Evolutionary conservation across 2,797 vertebrate genomes (phyloP).

Genomic region (Pipistrellus nathusii): DNA sequence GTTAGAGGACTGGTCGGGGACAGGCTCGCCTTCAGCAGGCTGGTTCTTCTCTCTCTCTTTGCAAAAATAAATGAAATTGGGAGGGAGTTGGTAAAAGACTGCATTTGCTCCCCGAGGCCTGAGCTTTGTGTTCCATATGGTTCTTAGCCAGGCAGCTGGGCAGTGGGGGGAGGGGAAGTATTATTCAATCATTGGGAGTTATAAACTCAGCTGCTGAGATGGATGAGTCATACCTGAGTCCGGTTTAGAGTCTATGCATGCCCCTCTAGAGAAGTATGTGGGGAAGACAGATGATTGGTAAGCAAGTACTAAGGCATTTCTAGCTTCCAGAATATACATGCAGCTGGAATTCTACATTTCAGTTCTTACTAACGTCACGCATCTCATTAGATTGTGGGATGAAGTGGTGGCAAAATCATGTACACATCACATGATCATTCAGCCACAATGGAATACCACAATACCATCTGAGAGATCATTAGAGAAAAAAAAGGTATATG

Average conservation of each 20-base stretch:
- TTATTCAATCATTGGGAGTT: neutral
- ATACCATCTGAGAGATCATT: neutral
- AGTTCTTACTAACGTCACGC: neutral
- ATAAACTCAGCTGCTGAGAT: neutral
- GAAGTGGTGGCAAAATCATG: neutral
- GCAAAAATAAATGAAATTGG: constrained; percentile 30
- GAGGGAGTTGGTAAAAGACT: neutral
- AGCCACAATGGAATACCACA: neutral
- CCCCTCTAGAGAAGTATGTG: neutral
- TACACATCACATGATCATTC: neutral
- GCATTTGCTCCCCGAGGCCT: neutral
- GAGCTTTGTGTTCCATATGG: neutral
- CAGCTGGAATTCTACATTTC: neutral
- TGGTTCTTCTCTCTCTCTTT: neutral
- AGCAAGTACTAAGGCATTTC: neutral
- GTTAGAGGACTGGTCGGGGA: neutral
- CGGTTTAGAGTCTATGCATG: neutral
- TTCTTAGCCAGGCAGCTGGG: neutral
- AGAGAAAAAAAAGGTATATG: neutral
- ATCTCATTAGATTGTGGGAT: neutral
- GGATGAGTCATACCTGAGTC: constrained; percentile 39
- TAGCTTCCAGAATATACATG: neutral
- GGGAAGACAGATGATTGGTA: neutral
- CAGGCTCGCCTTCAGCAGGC: neutral
- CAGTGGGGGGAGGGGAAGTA: neutral